Conservation (phyloP, 2,797 vertebrate genomes). For the Peromyscus nudipes region DNA sequence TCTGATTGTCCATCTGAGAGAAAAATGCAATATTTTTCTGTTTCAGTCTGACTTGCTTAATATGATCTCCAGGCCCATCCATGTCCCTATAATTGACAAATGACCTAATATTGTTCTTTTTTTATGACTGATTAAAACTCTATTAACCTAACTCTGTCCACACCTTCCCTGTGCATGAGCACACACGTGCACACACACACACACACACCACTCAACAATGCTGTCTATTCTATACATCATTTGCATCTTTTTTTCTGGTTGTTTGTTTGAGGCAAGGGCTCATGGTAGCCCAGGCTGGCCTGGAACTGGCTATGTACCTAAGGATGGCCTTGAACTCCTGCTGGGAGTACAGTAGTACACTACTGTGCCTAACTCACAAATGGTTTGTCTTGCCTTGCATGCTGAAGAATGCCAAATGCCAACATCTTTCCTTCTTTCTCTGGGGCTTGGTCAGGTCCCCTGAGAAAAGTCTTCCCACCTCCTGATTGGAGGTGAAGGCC, state of each 20-base stretch:
- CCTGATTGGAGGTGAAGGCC: not conserved
- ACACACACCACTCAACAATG: not conserved
- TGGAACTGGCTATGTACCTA: not conserved
- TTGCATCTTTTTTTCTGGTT: not conserved
- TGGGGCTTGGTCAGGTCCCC: not conserved
- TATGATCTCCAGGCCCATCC: not conserved
- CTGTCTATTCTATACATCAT: not conserved
- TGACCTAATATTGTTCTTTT: not conserved
- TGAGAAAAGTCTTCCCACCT: slow-evolving; percentile 4
- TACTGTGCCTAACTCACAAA: not conserved
- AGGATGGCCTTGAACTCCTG: not conserved
- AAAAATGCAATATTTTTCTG: not conserved
- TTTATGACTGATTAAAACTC: not conserved
- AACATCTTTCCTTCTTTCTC: not conserved
- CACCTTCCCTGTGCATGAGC: not conserved
- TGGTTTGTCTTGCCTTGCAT: not conserved
- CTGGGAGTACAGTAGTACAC: not conserved
- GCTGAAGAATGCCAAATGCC: not conserved
- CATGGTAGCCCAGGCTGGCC: not conserved
- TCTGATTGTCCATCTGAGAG: not conserved
- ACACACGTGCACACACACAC: too few species aligned
- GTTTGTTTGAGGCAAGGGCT: not conserved
- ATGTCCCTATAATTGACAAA: not conserved
- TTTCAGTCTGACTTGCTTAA: not conserved
- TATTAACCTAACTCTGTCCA: not conserved